These are phyloP conservation scores for Molanna angustata DNA, from an alignment of 2,888 invertebrate species.

Conservation along the genomic window DNA sequence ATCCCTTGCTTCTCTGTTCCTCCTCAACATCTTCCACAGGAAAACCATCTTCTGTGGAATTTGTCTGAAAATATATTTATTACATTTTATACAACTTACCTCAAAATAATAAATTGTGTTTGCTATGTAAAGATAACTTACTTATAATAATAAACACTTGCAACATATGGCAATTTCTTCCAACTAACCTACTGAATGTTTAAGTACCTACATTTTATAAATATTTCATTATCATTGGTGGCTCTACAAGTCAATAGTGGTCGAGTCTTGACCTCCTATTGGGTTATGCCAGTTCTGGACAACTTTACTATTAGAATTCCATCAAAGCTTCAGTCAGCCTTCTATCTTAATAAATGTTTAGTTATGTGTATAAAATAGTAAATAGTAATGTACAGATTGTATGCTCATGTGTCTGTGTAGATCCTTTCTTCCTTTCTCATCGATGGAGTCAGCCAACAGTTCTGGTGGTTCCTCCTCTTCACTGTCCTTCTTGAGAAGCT, in stretches of 20 bases:
- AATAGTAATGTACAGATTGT: slow-evolving; percentile 52
- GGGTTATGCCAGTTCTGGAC: too few species aligned
- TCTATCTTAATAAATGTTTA: too few species aligned
- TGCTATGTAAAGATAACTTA: not conserved
- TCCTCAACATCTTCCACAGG: slow-evolving; percentile 53
- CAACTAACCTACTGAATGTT: too few species aligned
- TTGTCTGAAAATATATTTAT: slow-evolving; percentile 41
- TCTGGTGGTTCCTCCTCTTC: slow-evolving; percentile 37
- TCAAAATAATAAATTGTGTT: not conserved
- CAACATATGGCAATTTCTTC: too few species aligned
- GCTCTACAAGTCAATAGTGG: too few species aligned
- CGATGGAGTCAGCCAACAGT: slow-evolving; percentile 32
- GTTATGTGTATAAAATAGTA: too few species aligned
- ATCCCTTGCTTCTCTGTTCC: slow-evolving; percentile 62
- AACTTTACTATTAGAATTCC: too few species aligned
- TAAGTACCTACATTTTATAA: too few species aligned
- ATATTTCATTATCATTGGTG: too few species aligned
- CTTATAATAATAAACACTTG: too few species aligned
- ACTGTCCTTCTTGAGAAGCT: slow-evolving; percentile 53
- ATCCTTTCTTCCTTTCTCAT: slow-evolving; percentile 45
- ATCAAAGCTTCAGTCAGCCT: too few species aligned
- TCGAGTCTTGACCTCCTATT: too few species aligned
- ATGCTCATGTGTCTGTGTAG: slow-evolving; percentile 52
- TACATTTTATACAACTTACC: not conserved
- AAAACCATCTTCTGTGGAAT: slow-evolving; percentile 55